Evolutionary conservation across 2,888 invertebrate genomes (phyloP), one percentile per base, ranked within the genome.

Genomic region (Listrodromus nycthemerus): DNA sequence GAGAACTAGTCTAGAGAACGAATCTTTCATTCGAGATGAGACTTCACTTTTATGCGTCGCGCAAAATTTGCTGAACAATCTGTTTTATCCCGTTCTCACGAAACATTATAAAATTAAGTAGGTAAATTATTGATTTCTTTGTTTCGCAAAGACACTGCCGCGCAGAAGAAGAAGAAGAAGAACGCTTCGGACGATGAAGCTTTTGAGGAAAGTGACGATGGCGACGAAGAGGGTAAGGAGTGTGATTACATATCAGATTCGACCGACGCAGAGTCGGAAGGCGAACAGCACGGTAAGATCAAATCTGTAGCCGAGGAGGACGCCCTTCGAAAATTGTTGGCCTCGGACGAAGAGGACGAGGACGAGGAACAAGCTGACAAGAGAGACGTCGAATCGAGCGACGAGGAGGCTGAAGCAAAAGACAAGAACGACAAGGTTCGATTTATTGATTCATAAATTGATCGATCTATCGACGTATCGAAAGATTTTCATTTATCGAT

Each of bases 171-270:
- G 85, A 97, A 97, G 91, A 97, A 97, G 90, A 97, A 97, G 94
- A 96, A 96, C 78, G 96, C 96, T 85, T 96, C 97, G 0, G 97
- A 98, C 85, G 96, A 97, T 87, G 98, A 99, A 92, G 98, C 98
- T 0, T 96, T 97, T 77, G 99, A 99, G 92, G 99, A 99, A 91
- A 98, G 98, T 86, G 99, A 99, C 93, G 99, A 99, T 92, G 99
- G 98, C 0, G 99, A 99, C 92, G 98, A 98, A 90, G 99, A 99
- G 94, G 99, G 99, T 0, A 94, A 97, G 74, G 99, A 99, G 94
- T 95, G 96, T 87, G 99, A 99, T 93, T 99, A 99, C 91, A 98
- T 99, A 91, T 97, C 98, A 0, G 97, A 97, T 91, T 97, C 97
- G 0, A 97, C 97, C 0, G 97, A 96, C 93, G 96, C 95, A 89